These are phyloP conservation scores for Chionoecetes opilio DNA, from an alignment of 1,140 invertebrate species.

Conservation along the genomic window DNA sequence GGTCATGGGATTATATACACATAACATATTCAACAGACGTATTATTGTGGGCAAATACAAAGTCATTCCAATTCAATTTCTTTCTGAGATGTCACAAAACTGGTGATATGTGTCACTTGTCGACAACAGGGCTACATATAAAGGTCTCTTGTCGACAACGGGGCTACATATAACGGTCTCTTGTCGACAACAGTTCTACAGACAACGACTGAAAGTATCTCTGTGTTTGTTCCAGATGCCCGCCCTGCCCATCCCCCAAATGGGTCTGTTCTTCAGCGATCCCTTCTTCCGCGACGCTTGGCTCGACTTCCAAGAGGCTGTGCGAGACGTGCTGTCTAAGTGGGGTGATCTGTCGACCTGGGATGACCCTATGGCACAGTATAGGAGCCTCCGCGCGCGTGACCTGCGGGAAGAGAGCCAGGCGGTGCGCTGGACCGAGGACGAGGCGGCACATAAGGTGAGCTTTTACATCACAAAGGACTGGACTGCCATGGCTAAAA, in stretches of 20 bases:
- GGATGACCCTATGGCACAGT: constrained; percentile 27
- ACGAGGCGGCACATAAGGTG: constrained; percentile 49
- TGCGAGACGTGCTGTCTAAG: constrained; percentile 13
- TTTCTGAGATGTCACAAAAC: not conserved
- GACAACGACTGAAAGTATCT: too few species aligned
- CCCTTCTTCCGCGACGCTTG: constrained; percentile 36
- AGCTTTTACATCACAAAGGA: too few species aligned
- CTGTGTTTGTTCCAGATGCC: not conserved
- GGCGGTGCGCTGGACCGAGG: not conserved
- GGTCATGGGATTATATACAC: too few species aligned
- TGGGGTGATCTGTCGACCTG: not conserved
- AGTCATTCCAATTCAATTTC: not conserved
- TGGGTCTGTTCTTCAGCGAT: constrained; percentile 54
- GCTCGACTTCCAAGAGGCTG: constrained; percentile 51
- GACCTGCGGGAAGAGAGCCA: constrained; percentile 44
- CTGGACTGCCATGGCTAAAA: too few species aligned
- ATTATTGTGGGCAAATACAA: not conserved
- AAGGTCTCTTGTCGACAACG: not conserved
- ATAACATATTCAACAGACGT: not conserved
- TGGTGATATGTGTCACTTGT: not conserved
- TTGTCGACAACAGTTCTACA: not conserved
- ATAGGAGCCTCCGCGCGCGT: constrained; percentile 16
- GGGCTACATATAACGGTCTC: not conserved
- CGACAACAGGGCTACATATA: too few species aligned
- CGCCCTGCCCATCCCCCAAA: constrained; percentile 33